Evolutionary conservation across 2,113 vertebrate genomes (phyloP), one percentile per base, ranked within the genome.

Genomic region (Oenanthe oenanthe): DNA sequence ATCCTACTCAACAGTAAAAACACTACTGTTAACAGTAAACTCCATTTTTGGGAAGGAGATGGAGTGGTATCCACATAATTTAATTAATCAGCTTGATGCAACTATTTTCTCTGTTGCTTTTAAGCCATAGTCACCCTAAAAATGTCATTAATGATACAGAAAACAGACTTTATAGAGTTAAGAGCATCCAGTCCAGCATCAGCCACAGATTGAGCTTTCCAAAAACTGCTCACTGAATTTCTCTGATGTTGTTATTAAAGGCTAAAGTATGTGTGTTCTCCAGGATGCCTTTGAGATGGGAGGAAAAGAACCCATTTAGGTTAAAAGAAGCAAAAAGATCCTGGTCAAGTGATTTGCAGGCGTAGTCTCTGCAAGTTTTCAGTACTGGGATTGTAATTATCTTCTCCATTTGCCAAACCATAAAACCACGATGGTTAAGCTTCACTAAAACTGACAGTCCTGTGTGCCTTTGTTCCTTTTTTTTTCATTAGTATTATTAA

Each of bases 401-500:
- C 17, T 34, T 79, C 50, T 82, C 12, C 24, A 9, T 53, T 94
- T 95, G 89, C 94, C 93, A 97, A 96, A 95, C 81, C 92, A 93
- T 79, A 95, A 94, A 94, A 47, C 81, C 89, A 89, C 50, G 0
- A 10, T 36, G 70, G 74, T 78, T 89, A 70, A 82, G 18, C 34
- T 80, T 36, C 45, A 68, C n/a, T 93, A 56, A 88, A 81, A 76
- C 70, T 73, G 78, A 93, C 54, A 88, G 62, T 18, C 26, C 26
- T 58, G 10, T 10, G 14, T 45, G 74, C 13, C 57, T 92, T 65
- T 72, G 40, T 57, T 85, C 38, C 45, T 21, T 58, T 51, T 16
- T 68, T 38, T 24, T 36, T 36, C 17, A 10, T 26, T 51, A 54
- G 32, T 42, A 56, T 48, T 68, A 58, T 17, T 88, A 34, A 18